A percentile compares a stretch with the other conserved stretches of the same genome.
phyloP scores from a whole-genome alignment of 2,113 vertebrate genomes.

The Echinops telfairi region DNA sequence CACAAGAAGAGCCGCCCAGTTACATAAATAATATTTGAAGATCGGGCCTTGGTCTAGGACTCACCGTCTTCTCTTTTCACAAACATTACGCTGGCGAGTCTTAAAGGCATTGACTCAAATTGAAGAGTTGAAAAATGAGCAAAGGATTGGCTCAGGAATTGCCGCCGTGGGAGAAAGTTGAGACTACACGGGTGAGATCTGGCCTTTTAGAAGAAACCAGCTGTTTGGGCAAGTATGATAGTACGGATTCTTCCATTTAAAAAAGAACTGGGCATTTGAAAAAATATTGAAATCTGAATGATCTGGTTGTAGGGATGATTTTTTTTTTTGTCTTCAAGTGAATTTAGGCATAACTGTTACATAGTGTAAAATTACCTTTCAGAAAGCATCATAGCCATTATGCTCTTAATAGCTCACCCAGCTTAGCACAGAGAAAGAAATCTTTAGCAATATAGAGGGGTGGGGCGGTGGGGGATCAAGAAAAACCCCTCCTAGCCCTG shows the following conservation, averaged over 20 bases:
- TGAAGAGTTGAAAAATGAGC: not conserved
- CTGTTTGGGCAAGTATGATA: not conserved
- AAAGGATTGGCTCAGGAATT: not conserved
- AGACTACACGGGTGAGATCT: not conserved
- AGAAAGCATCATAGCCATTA: not conserved
- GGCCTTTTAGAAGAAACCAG: not conserved
- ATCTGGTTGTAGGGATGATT: not conserved
- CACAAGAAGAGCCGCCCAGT: not conserved
- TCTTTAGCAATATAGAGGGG: not conserved
- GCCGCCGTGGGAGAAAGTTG: too few species aligned
- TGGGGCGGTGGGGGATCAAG: too few species aligned
- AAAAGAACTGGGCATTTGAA: not conserved
- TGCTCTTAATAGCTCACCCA: not conserved
- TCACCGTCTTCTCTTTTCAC: not conserved
- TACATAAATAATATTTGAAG: not conserved
- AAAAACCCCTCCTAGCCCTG: not conserved
- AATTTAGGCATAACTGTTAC: not conserved
- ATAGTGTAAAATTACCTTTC: conserved; percentile 12
- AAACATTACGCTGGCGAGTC: not conserved
- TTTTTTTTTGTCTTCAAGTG: conserved; percentile 7
- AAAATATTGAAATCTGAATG: too few species aligned
- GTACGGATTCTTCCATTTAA: not conserved
- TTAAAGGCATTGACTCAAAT: not conserved
- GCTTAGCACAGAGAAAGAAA: conserved; percentile 38
- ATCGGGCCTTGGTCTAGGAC: not conserved